These are phyloP conservation scores for Mamestra brassicae DNA, from an alignment of 2,888 invertebrate species.

Conservation along the genomic window DNA sequence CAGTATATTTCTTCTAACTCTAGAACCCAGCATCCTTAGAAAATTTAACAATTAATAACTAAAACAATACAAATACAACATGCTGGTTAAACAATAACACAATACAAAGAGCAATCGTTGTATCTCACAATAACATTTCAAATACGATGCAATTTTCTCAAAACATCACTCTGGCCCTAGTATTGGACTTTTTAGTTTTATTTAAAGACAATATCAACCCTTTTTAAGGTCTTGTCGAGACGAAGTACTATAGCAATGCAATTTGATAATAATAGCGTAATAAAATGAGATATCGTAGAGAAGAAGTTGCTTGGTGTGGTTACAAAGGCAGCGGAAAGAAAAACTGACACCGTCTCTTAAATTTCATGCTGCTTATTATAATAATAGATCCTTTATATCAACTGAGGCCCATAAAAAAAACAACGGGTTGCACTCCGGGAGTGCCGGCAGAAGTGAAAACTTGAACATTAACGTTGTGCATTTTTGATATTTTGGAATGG, in stretches of 20 bases:
- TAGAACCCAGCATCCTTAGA: neutral
- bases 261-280: slow-evolving; percentile 69
- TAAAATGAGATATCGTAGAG: slow-evolving; percentile 70
- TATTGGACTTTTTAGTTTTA: slow-evolving; percentile 48
- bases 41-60: slow-evolving; percentile 11
- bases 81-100: slow-evolving; percentile 3
- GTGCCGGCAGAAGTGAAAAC: too few relatives aligned
- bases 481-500: too few relatives aligned
- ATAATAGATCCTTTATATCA: neutral
- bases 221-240: slow-evolving; percentile 52
- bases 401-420: too few relatives aligned
- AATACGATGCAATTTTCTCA: slow-evolving; percentile 50
- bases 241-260: slow-evolving; percentile 64
- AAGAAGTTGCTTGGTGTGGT: slow-evolving; percentile 49
- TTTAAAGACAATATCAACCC: slow-evolving; percentile 57
- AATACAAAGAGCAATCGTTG: slow-evolving; percentile 6
- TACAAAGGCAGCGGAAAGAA: slow-evolving; percentile 24
- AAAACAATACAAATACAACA: neutral
- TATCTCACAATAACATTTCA: slow-evolving; percentile 37
- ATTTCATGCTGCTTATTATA: neutral
- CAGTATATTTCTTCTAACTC: neutral
- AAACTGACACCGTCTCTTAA: neutral
- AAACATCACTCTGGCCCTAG: slow-evolving; percentile 31
- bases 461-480: too few relatives aligned
- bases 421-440: too few relatives aligned